Percentiles rank a stretch among this genome's conserved stretches.
Evolutionary conservation across 1,140 invertebrate genomes (phyloP).

Genomic region (Pentalonia nigronervosa): DNA sequence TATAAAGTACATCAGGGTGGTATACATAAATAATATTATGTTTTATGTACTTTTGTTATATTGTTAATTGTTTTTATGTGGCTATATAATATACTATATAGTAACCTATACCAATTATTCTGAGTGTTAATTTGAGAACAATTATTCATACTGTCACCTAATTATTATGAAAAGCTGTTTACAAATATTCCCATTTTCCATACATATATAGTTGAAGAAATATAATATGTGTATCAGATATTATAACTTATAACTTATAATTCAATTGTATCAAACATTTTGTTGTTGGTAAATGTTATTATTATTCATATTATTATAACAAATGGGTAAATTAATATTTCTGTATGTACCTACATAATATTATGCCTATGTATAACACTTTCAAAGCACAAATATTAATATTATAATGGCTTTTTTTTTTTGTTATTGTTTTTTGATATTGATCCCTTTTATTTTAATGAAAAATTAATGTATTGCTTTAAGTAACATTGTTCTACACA

Average conservation of each 20-base stretch:
- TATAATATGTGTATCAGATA: background rate
- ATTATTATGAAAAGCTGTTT: background rate
- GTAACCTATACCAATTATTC: background rate
- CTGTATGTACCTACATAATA: background rate
- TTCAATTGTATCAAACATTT: background rate
- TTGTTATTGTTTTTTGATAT: background rate
- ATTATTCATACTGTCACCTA: background rate
- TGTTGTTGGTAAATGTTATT: too few relatives aligned
- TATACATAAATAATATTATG: background rate
- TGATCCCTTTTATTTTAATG: constrained; percentile 24
- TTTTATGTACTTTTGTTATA: background rate
- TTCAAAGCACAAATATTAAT: background rate
- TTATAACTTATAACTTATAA: background rate
- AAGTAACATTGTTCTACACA: background rate
- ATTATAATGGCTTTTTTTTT: background rate
- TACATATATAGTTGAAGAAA: background rate
- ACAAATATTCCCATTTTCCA: background rate
- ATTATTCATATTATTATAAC: background rate
- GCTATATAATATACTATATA: background rate
- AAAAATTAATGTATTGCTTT: background rate
- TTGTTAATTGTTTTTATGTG: background rate
- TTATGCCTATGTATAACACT: background rate
- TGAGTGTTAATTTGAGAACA: background rate
- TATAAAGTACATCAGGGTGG: background rate
- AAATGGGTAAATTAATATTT: background rate